A percentile compares a stretch with the other conserved stretches of the same genome.
Conservation (phyloP, 2,113 vertebrate genomes). For the Gadus chalcogrammus region DNA sequence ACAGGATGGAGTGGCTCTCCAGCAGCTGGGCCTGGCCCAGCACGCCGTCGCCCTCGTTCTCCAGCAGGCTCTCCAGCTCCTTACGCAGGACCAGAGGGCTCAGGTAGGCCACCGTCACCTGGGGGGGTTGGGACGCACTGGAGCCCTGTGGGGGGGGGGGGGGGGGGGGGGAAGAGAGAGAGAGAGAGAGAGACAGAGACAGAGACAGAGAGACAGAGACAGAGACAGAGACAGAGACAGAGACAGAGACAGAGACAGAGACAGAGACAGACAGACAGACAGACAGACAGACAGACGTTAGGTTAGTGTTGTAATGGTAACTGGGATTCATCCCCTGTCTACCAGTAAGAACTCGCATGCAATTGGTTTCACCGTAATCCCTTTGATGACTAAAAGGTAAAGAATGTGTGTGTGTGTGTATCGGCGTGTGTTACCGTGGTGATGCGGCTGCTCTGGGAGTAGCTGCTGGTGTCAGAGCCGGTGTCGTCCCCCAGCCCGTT, state of each 20-base stretch:
- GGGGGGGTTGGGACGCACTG: conserved; percentile 26
- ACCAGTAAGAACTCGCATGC: too few relatives aligned
- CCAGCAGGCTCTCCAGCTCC: conserved; percentile 89
- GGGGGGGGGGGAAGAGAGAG: too few relatives aligned
- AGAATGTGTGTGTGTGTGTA: neutral
- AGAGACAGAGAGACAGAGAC: too few relatives aligned
- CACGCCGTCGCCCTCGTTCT: conserved; percentile 87
- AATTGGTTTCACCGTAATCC: too few relatives aligned
- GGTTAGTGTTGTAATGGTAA: too few relatives aligned
- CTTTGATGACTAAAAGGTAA: neutral
- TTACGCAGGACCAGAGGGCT: conserved; percentile 91
- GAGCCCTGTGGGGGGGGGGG: too few relatives aligned
- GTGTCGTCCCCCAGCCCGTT: conserved; percentile 81
- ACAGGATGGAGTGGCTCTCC: conserved; percentile 89
- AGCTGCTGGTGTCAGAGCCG: conserved; percentile 40
- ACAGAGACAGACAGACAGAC: too few relatives aligned
- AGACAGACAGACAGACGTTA: too few relatives aligned
- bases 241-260: too few relatives aligned
- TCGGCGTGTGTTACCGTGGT: conserved; percentile 50
- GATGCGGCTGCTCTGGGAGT: conserved; percentile 44
- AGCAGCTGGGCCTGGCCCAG: conserved; percentile 81
- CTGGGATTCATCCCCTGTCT: too few relatives aligned
- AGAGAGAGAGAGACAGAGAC: too few relatives aligned
- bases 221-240: too few relatives aligned
- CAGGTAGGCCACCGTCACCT: conserved; percentile 85